Evolutionary conservation across 2,888 invertebrate genomes (phyloP).

Genomic region (Leptopilina syphax): DNA sequence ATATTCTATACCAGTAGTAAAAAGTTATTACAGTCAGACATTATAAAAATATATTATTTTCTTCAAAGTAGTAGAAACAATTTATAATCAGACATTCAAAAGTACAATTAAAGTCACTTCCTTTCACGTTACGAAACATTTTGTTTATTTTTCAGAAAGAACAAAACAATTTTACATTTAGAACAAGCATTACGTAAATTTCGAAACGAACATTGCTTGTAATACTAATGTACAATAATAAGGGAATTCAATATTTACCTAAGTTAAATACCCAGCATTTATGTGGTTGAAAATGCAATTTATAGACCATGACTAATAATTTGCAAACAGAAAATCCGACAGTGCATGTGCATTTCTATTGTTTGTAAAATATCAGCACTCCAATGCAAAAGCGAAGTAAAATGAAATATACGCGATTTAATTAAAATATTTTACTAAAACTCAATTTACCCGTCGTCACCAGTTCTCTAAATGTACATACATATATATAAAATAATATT

Average conservation of each 20-base stretch:
- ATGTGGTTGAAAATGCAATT: slow-evolving; percentile 14
- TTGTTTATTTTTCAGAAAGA: too few species aligned
- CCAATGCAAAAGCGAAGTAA: not conserved
- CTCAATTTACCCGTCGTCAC: not conserved
- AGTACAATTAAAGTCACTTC: too few species aligned
- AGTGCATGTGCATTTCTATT: slow-evolving; percentile 12
- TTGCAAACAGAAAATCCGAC: not conserved
- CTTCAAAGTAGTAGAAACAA: too few species aligned
- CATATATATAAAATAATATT: not conserved
- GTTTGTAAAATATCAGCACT: slow-evolving; percentile 14
- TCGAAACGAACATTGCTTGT: not conserved
- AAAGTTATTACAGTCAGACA: too few species aligned
- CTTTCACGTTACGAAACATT: too few species aligned
- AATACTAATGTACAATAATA: slow-evolving; percentile 1
- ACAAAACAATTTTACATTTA: too few species aligned
- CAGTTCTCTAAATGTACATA: not conserved
- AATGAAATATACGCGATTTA: slow-evolving; percentile 5
- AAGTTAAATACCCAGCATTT: not conserved
- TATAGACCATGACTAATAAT: slow-evolving; percentile 22
- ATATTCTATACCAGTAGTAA: too few species aligned
- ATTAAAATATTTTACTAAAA: slow-evolving; percentile 17
- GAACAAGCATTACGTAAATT: not conserved
- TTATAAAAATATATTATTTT: too few species aligned
- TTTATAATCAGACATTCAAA: too few species aligned
- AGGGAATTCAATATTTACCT: slow-evolving; percentile 10